A percentile compares a stretch with the other conserved stretches of the same genome.
Conservation (phyloP, 2,113 vertebrate species). For the Canis aureus region DNA sequence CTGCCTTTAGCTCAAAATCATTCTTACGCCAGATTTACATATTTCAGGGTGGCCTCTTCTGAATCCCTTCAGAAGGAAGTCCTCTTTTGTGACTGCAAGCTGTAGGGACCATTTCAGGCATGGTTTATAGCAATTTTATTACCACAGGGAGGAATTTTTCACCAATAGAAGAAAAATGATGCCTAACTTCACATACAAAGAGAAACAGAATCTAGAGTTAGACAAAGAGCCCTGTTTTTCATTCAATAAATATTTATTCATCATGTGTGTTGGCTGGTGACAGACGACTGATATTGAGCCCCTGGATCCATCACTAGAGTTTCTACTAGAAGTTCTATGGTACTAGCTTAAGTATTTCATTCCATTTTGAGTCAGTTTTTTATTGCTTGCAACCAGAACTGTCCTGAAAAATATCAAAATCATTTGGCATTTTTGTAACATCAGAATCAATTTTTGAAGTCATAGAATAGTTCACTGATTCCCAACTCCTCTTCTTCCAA, state of each 20-base stretch:
- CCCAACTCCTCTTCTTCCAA: not conserved
- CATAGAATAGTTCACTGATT: not conserved
- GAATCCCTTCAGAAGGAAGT: not conserved
- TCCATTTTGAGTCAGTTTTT: not conserved
- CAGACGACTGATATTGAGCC: not conserved
- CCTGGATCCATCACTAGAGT: not conserved
- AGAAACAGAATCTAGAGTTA: not conserved
- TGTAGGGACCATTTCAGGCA: not conserved
- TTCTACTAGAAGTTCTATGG: not conserved
- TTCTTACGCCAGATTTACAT: not conserved
- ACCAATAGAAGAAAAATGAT: not conserved
- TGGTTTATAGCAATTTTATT: not conserved
- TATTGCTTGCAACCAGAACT: not conserved
- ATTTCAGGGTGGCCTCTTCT: not conserved
- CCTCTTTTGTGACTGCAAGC: not conserved
- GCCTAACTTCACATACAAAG: not conserved
- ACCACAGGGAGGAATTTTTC: not conserved
- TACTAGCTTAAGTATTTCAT: not conserved
- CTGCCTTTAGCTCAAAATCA: not conserved
- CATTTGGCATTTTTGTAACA: constrained; percentile 23
- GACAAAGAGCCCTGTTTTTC: not conserved
- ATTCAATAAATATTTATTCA: not conserved
- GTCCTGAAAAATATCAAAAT: not conserved
- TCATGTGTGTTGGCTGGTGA: not conserved
- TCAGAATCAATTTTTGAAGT: constrained; percentile 12